phyloP scores from a whole-genome alignment of 2,797 vertebrate genomes.

The Smutsia gigantea region DNA sequence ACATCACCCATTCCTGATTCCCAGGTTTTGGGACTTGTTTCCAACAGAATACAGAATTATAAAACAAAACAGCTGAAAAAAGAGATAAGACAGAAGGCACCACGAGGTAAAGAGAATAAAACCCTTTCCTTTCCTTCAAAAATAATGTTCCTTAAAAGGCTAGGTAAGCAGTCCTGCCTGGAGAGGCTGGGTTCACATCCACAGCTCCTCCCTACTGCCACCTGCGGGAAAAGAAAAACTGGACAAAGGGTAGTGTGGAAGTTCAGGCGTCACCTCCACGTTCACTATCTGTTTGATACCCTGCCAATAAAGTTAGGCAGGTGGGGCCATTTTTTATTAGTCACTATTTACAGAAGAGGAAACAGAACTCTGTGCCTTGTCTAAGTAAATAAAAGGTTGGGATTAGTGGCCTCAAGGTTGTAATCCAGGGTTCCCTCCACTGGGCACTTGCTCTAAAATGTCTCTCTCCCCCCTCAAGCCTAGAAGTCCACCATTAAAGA shows the following conservation, averaged over 20 bases:
- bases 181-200: not conserved
- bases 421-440: not conserved
- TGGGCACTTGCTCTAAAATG: not conserved
- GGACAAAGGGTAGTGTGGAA: not conserved
- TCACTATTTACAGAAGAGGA: not conserved
- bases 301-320: not conserved
- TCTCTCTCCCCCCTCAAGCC: not conserved
- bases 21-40: not conserved
- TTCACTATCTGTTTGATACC: not conserved
- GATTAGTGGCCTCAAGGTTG: not conserved
- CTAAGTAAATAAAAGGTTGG: not conserved
- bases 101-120: not conserved
- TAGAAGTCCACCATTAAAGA: not conserved
- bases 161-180: not conserved
- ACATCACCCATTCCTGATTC: not conserved
- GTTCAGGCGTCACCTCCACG: not conserved
- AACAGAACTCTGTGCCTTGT: not conserved
- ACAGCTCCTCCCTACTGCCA: not conserved
- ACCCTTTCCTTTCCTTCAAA: not conserved
- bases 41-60: constrained; percentile 32
- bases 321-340: constrained; percentile 12
- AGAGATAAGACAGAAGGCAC: not conserved
- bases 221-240: not conserved
- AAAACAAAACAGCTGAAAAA: constrained; percentile 13
- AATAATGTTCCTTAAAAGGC: not conserved